These are phyloP conservation scores for Tinamus guttatus DNA, from an alignment of 2,113 vertebrate species.

Conservation along the genomic window DNA sequence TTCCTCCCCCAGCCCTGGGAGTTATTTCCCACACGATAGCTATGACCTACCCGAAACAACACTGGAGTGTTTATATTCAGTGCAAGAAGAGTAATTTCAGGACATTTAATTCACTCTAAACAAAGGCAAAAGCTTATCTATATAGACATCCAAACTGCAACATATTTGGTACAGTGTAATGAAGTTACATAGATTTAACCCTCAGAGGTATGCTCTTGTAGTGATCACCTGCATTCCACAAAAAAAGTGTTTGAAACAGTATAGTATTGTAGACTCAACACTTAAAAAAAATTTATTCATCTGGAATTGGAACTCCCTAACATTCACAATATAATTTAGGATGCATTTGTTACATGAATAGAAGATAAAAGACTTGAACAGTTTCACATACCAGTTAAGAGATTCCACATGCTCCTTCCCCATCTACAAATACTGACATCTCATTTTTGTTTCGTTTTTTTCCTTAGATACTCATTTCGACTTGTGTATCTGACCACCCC, in stretches of 20 bases:
- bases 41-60: conserved; percentile 41
- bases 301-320: conserved; percentile 76
- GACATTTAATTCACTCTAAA: conserved; percentile 72
- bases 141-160: conserved; percentile 52
- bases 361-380: conserved; percentile 75
- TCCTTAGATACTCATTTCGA: conserved; percentile 48
- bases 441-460: background rate
- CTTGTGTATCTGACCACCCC: conserved; percentile 37
- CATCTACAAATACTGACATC: conserved; percentile 76
- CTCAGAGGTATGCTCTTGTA: conserved; percentile 60
- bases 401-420: conserved; percentile 73
- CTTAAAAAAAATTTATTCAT: conserved; percentile 73
- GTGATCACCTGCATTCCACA: conserved; percentile 73
- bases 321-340: conserved; percentile 81
- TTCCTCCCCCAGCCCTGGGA: background rate
- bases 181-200: conserved; percentile 53
- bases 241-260: conserved; percentile 57
- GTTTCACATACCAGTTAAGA: conserved; percentile 74
- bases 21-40: background rate
- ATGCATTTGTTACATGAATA: conserved; percentile 79
- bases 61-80: conserved; percentile 79
- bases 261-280: conserved; percentile 63
- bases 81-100: conserved; percentile 75
- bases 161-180: conserved; percentile 73
- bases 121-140: conserved; percentile 62